Percentiles rank a stretch among this genome's conserved stretches.
Evolutionary conservation across 2,888 invertebrate species (phyloP).

Genomic region (Rugalucina vietnamica): DNA sequence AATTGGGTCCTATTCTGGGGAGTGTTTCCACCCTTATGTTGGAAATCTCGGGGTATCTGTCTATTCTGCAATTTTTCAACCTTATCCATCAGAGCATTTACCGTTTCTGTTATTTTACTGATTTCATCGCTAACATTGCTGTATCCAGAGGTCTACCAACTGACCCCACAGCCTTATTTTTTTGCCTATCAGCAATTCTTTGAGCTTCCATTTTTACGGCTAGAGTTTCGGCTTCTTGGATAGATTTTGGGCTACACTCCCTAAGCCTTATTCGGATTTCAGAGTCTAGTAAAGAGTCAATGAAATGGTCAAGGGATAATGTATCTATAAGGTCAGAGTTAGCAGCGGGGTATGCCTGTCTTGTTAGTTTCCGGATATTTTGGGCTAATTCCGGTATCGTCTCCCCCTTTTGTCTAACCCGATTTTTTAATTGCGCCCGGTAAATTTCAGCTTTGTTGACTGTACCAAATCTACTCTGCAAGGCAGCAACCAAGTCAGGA

Average conservation of each 20-base stretch:
- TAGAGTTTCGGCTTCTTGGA: conserved; percentile 38
- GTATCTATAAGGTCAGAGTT: conserved; percentile 26
- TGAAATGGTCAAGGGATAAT: conserved; percentile 43
- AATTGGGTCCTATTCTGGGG: neutral
- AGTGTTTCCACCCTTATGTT: neutral
- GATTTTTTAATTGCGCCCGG: conserved; percentile 38
- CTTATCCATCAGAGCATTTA: neutral
- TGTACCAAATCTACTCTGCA: conserved; percentile 48
- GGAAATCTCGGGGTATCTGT: neutral
- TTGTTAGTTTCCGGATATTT: conserved; percentile 40
- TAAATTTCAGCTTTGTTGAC: conserved; percentile 48
- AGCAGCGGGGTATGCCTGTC: conserved; percentile 42
- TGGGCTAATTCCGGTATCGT: conserved; percentile 57
- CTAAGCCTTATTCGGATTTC: conserved; percentile 37
- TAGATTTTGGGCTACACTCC: conserved; percentile 31
- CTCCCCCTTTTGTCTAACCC: conserved; percentile 28
- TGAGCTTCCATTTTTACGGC: conserved; percentile 44
- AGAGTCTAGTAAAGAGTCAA: conserved; percentile 48
- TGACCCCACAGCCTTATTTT: neutral
- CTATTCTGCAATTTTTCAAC: neutral
- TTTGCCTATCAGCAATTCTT: conserved; percentile 45
- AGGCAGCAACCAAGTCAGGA: conserved; percentile 22
- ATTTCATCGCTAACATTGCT: neutral
- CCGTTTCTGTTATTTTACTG: neutral
- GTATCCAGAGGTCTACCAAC: neutral